Base-by-base conservation (phyloP, 2,888 invertebrate species). In the Megaustenia siamemsis region DNA sequence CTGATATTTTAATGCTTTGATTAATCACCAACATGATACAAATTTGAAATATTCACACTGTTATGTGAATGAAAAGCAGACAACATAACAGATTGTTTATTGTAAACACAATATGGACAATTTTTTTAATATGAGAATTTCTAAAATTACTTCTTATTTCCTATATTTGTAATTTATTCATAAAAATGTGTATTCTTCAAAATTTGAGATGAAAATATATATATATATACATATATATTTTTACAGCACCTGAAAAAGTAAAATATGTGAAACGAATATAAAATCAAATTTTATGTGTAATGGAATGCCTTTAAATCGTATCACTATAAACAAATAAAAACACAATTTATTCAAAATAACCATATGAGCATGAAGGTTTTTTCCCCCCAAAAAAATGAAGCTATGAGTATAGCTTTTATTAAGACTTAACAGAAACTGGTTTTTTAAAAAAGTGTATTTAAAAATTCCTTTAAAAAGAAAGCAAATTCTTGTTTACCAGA, bases 221-320 rank as follows among this genome's bases (percentile, higher is more conserved):
- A 15, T 71, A 73, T n/a, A 43, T 69, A 21, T 32, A 18, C 49
- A 49, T 10, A 73, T 73, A 12, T 43, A 15, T 71, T 49, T 73
- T 49, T 49, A 73, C 32, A 45, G n/a, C 6, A 73, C 32, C 32
- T 32, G 32, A 73, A 73, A 32, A 49, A 28, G 40, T 40, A 40
- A 4, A 24, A 73, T 15, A 49, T 49, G 32, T 73, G 49, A 71
- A 43, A 43, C 32, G 32, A 45, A 69, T 49, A 49, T 73, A 21
- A 15, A 49, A 53, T 18, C 28, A 32, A 45, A 73, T n/a, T 21
- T 28, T 28, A 40, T 69, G 71, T 71, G 32, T 15, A 10, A 21
- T 77, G 79, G 79, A 79, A 79, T 79, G 79, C 79, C 21, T 66
- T 66, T 1, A 66, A 32, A 45, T 79, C 18, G 45, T 79, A 79